These are phyloP conservation scores for Enteromius radiatus DNA, from an alignment of 2,797 vertebrate species.

Conservation along the genomic window DNA sequence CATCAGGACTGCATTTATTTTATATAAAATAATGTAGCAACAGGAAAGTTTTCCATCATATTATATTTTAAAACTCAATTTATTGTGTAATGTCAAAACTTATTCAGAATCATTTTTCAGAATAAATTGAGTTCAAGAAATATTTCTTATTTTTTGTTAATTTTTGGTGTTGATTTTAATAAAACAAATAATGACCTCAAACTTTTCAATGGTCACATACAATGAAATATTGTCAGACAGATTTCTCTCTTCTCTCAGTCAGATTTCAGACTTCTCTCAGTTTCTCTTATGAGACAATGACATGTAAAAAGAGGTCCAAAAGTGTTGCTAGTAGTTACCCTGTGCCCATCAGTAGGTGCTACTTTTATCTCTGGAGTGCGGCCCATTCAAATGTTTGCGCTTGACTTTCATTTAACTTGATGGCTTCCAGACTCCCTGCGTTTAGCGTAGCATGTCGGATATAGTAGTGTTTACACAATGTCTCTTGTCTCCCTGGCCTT, in stretches of 20 bases:
- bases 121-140: background rate
- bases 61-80: background rate
- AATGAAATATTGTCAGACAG: background rate
- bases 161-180: background rate
- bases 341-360: background rate
- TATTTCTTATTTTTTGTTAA: background rate
- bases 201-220: background rate
- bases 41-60: background rate
- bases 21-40: background rate
- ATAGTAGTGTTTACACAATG: constrained; percentile 79
- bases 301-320: background rate
- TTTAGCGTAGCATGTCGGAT: constrained; percentile 78
- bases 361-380: constrained; percentile 76
- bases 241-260: too few relatives aligned
- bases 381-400: constrained; percentile 80
- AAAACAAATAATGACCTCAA: background rate
- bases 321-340: background rate
- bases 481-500: constrained; percentile 61
- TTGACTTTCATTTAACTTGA: constrained; percentile 78
- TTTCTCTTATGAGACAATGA: constrained; percentile 1
- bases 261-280: background rate
- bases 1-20: constrained; percentile 1
- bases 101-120: background rate
- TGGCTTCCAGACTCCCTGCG: constrained; percentile 78
- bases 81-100: background rate